Conservation (phyloP, 2,113 vertebrate genomes). For the Apteryx owenii region DNA sequence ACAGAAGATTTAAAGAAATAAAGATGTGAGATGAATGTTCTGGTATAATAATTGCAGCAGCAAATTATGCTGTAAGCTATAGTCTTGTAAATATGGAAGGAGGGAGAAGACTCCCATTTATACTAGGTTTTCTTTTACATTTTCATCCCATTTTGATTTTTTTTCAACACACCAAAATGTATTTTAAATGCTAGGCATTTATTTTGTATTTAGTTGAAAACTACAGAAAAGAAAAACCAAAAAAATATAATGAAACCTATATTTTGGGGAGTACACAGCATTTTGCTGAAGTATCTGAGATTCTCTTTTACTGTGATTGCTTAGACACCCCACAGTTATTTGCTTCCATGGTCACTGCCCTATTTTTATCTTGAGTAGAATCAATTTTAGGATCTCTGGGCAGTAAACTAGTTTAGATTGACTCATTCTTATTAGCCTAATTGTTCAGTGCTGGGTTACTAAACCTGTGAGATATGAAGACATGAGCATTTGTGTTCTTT, state of each 20-base stretch:
- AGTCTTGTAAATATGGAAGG: not conserved
- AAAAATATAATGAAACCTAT: not conserved
- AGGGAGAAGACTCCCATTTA: not conserved
- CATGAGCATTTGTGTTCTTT: not conserved
- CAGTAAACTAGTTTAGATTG: not conserved
- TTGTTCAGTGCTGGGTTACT: not conserved
- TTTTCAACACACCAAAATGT: not conserved
- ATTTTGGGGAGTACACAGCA: not conserved
- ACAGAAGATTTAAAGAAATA: not conserved
- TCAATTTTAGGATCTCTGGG: not conserved
- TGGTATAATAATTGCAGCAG: not conserved
- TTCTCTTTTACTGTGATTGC: not conserved
- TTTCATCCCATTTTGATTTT: not conserved
- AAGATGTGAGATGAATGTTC: not conserved
- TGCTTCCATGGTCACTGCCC: not conserved
- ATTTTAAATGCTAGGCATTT: not conserved
- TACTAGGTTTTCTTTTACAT: not conserved
- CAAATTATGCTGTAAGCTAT: not conserved
- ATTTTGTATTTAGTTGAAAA: not conserved
- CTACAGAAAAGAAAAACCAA: not conserved
- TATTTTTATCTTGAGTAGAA: not conserved
- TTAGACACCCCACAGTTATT: not conserved
- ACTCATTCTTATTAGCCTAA: not conserved
- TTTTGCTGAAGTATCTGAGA: not conserved
- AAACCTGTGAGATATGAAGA: not conserved